Conservation (phyloP, 2,113 vertebrate species). For the Nerophis lumbriciformis region DNA sequence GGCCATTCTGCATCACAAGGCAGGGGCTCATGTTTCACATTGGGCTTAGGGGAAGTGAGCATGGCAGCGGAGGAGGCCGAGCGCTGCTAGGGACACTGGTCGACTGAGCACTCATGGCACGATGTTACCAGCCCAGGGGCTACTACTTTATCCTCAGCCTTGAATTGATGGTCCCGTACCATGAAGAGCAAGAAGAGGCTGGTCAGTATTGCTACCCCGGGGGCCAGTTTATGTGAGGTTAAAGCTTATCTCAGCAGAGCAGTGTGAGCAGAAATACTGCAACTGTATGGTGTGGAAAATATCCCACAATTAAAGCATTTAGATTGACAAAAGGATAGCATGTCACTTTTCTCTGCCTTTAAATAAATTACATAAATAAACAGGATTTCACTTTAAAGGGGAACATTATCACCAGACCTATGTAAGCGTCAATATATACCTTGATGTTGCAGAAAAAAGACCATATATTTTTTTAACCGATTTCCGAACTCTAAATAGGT, state of each 20-base stretch:
- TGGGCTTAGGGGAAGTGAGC: constrained; percentile 56
- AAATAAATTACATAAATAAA: too few relatives aligned
- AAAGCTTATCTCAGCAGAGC: constrained; percentile 56
- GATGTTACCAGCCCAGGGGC: constrained; percentile 55
- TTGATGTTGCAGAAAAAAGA: too few relatives aligned
- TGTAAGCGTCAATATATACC: too few relatives aligned
- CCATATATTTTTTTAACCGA: too few relatives aligned
- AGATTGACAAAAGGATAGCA: too few relatives aligned
- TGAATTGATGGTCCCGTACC: constrained; percentile 63
- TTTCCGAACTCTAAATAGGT: too few relatives aligned
- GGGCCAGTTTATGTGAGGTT: constrained; percentile 32
- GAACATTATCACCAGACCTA: too few relatives aligned
- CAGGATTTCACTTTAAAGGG: too few relatives aligned
- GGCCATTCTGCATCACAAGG: constrained; percentile 57
- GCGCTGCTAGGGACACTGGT: constrained; percentile 59
- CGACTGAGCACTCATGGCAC: constrained; percentile 62
- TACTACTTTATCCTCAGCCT: constrained; percentile 58
- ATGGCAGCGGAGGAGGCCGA: constrained; percentile 50
- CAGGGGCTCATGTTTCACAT: constrained; percentile 63
- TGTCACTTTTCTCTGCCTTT: too few relatives aligned
- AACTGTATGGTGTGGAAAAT: constrained; percentile 13
- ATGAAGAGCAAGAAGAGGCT: constrained; percentile 42
- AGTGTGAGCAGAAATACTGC: constrained; percentile 36
- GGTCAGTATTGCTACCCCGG: constrained; percentile 25
- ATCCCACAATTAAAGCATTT: neutral